Conservation (phyloP, 2,797 vertebrate species). For the Capromys pilorides region DNA sequence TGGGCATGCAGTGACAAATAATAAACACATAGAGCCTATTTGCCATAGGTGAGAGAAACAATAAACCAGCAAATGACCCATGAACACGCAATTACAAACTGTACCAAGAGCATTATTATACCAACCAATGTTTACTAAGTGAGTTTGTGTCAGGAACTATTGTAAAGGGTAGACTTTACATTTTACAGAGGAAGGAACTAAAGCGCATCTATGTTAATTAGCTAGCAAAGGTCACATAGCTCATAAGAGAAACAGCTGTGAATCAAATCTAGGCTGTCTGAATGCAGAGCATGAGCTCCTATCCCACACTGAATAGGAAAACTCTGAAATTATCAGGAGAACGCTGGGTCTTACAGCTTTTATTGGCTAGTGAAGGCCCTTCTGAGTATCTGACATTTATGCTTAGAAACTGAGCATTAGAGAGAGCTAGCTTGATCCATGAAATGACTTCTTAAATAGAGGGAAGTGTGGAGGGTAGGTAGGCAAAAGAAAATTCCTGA, state of each 20-base stretch:
- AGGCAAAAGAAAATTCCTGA: constrained; percentile 1
- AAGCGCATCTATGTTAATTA: constrained; percentile 18
- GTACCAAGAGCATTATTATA: not conserved
- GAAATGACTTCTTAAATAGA: constrained; percentile 26
- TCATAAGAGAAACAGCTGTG: not conserved
- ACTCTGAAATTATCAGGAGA: not conserved
- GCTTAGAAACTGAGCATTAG: not conserved
- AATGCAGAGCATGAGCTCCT: not conserved
- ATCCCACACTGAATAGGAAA: not conserved
- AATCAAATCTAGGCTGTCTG: not conserved
- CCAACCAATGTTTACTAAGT: not conserved
- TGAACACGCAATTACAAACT: not conserved
- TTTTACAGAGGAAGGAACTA: constrained; percentile 21
- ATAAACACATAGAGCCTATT: not conserved
- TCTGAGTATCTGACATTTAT: not conserved
- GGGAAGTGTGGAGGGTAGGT: not conserved
- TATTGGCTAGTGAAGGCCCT: not conserved
- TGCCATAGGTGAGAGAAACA: not conserved
- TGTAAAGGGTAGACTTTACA: not conserved
- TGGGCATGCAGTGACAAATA: not conserved
- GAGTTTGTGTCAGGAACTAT: not conserved
- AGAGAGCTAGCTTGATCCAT: not conserved
- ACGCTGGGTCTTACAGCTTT: not conserved
- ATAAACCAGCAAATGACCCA: not conserved
- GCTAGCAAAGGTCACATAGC: not conserved